phyloP scores from a whole-genome alignment of 2,113 vertebrate genomes.

The Serilophus lunatus region DNA sequence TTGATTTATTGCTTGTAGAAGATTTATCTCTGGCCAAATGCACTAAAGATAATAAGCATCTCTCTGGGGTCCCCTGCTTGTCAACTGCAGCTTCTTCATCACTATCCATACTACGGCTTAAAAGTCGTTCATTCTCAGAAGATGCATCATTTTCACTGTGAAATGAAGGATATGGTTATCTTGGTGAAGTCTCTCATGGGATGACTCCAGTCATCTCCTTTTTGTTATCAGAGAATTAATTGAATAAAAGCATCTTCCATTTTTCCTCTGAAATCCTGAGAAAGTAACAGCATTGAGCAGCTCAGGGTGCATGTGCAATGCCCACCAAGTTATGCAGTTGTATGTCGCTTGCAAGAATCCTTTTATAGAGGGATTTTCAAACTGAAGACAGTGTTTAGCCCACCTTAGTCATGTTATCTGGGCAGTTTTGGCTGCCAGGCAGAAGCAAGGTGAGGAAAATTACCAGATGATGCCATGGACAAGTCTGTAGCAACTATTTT shows the following conservation, averaged over 20 bases:
- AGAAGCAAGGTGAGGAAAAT: neutral
- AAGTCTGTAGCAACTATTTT: neutral
- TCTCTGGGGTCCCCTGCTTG: constrained; percentile 86
- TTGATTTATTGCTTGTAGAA: constrained; percentile 81
- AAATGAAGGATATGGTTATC: neutral
- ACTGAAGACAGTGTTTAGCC: neutral
- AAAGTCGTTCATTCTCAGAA: constrained; percentile 94
- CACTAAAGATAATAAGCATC: constrained; percentile 91
- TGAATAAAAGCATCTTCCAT: neutral
- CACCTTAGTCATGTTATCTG: neutral
- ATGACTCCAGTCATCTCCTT: neutral
- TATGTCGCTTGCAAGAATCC: neutral
- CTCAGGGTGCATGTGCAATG: neutral
- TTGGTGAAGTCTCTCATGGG: neutral
- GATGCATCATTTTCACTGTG: constrained; percentile 95
- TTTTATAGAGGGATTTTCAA: neutral
- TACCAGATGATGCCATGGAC: neutral
- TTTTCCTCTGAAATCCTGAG: neutral
- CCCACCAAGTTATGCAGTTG: neutral
- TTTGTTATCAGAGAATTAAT: neutral
- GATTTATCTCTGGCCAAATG: constrained; percentile 86
- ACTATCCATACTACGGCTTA: constrained; percentile 95
- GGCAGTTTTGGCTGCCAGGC: neutral
- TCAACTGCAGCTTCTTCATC: constrained; percentile 92
- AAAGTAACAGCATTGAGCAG: neutral